Evolutionary conservation across 1,140 invertebrate genomes (phyloP).

Genomic region (Chironomus striatipennis): DNA sequence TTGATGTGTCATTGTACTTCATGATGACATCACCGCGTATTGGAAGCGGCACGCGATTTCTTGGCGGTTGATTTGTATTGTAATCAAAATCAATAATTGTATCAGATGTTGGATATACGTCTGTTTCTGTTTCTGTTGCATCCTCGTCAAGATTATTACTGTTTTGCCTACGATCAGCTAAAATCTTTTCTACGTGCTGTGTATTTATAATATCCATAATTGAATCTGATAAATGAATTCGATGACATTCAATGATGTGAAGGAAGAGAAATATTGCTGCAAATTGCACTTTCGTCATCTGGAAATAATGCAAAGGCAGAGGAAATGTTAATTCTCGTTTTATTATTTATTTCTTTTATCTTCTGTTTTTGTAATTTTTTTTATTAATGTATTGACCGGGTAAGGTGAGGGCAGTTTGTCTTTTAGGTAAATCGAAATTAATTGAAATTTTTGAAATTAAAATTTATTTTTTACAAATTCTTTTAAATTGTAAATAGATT

Average conservation of each 20-base stretch:
- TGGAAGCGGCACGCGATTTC: constrained; percentile 29
- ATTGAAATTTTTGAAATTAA: no score
- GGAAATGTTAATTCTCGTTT: not conserved
- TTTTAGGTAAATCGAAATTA: no score
- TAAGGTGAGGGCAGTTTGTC: no score
- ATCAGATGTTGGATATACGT: constrained; percentile 22
- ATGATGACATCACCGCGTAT: constrained; percentile 21
- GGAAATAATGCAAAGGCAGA: not conserved
- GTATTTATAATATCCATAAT: constrained; percentile 51
- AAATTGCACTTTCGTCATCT: constrained; percentile 11
- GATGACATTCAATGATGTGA: constrained; percentile 19
- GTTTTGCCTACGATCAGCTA: constrained; percentile 42
- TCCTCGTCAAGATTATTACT: constrained; percentile 41
- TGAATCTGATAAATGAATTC: constrained; percentile 36
- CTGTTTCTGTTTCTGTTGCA: not conserved
- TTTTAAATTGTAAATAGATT: no score
- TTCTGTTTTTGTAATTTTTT: not conserved
- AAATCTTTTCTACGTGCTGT: constrained; percentile 45
- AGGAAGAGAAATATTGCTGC: constrained; percentile 20
- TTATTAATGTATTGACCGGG: no score
- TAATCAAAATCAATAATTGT: constrained; percentile 30
- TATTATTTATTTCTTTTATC: not conserved
- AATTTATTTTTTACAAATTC: no score
- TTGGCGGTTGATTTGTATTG: constrained; percentile 36
- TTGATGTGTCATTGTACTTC: constrained; percentile 22